phyloP scores from a whole-genome alignment of 1,140 invertebrate genomes.

The Drosophila tristis region DNA sequence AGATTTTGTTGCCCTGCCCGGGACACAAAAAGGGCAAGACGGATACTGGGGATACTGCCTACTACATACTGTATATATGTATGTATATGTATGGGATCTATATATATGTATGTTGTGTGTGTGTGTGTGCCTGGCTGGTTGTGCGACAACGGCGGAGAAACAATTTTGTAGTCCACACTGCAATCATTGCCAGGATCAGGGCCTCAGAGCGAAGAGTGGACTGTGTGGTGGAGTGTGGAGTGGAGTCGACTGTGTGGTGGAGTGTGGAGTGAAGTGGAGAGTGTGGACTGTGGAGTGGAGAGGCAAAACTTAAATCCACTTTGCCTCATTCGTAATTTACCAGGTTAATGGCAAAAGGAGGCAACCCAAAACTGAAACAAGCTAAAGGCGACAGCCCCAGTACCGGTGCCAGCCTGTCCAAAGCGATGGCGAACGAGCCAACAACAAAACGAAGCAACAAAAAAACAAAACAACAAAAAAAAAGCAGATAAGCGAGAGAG shows the following conservation, averaged over 20 bases:
- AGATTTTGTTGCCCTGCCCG: conserved; percentile 58
- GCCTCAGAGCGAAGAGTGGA: conserved; percentile 19
- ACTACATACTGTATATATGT: neutral
- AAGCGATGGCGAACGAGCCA: neutral
- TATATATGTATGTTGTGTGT: conserved; percentile 4
- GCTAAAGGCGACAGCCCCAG: conserved; percentile 43
- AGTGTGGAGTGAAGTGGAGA: conserved; percentile 15
- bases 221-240: neutral
- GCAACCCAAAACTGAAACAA: conserved; percentile 36
- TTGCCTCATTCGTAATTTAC: conserved; percentile 75
- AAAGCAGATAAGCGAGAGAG: neutral
- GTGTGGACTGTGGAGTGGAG: conserved; percentile 12
- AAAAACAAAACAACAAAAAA: neutral
- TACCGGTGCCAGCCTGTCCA: neutral
- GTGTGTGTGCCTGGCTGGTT: conserved; percentile 3
- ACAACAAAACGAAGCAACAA: conserved; percentile 2
- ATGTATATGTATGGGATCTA: conserved; percentile 10
- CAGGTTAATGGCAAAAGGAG: conserved; percentile 73
- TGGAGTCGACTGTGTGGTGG: conserved; percentile 5
- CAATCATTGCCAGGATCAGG: conserved; percentile 74
- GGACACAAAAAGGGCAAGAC: conserved; percentile 29
- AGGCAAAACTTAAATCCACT: conserved; percentile 62
- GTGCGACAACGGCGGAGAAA: conserved; percentile 43
- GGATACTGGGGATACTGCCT: neutral
- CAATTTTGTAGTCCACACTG: conserved; percentile 68